Conservation (phyloP, 2,888 invertebrate genomes). For the Carterocephalus palaemon region DNA sequence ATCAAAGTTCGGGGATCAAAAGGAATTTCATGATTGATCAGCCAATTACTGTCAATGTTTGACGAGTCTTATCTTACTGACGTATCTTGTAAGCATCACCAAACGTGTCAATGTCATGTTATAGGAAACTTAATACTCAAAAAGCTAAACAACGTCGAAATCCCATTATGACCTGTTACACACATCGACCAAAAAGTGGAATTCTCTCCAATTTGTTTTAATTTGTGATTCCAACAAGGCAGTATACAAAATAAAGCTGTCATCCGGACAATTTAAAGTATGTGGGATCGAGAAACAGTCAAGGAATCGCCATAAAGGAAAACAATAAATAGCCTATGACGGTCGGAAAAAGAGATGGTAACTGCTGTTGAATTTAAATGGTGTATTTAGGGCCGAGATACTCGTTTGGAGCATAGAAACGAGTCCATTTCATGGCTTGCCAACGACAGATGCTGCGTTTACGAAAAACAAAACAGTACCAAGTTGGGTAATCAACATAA, state of each 20-base stretch:
- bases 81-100: constrained; percentile 1
- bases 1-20: constrained; percentile 14
- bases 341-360: constrained; percentile 54
- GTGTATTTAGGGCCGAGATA: constrained; percentile 66
- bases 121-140: constrained; percentile 2
- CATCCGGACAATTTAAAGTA: constrained; percentile 20
- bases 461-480: constrained; percentile 56
- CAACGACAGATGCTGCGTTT: constrained; percentile 63
- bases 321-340: constrained; percentile 62
- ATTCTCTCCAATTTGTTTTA: constrained; percentile 21
- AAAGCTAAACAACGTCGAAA: constrained; percentile 5
- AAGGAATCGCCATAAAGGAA: constrained; percentile 54
- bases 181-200: constrained; percentile 6
- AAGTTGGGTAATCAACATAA: constrained; percentile 63
- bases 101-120: constrained; percentile 6
- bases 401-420: constrained; percentile 70
- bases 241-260: constrained; percentile 22
- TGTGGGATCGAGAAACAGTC: constrained; percentile 41
- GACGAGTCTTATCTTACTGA: constrained; percentile 1
- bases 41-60: constrained; percentile 16
- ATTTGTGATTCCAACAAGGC: constrained; percentile 22
- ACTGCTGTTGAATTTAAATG: constrained; percentile 73
- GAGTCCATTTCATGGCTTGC: constrained; percentile 66
- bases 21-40: constrained; percentile 11
- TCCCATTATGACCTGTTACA: constrained; percentile 1